phyloP scores from a whole-genome alignment of 2,797 vertebrate genomes.

The Lacerta viridis region DNA sequence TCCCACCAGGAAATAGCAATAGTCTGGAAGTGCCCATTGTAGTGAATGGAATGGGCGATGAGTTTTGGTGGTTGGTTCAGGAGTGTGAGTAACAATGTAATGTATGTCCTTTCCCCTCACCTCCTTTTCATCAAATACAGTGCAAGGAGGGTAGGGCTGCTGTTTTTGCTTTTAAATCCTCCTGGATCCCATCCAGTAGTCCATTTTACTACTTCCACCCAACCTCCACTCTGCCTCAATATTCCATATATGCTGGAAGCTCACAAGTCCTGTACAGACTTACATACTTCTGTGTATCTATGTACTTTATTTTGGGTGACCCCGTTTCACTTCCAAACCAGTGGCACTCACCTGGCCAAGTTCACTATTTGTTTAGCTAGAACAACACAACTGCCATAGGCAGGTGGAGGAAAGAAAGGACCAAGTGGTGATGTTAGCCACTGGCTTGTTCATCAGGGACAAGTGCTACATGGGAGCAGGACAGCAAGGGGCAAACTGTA shows the following conservation, averaged over 20 bases:
- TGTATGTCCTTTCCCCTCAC: neutral
- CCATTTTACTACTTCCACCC: neutral
- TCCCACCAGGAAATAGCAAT: too few species aligned
- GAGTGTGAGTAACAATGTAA: neutral
- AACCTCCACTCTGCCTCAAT: neutral
- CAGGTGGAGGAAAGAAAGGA: neutral
- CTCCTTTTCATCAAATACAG: neutral
- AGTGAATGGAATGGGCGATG: too few species aligned
- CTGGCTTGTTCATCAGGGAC: neutral
- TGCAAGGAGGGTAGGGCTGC: neutral
- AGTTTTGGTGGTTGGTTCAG: neutral
- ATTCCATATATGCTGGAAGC: neutral
- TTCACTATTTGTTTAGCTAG: neutral
- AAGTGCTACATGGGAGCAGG: neutral
- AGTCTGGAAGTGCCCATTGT: neutral
- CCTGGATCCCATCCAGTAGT: neutral
- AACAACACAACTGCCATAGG: neutral
- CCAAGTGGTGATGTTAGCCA: neutral
- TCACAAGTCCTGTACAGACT: neutral
- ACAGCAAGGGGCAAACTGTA: neutral
- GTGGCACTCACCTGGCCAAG: neutral
- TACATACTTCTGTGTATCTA: neutral
- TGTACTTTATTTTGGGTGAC: neutral
- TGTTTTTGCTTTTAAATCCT: neutral
- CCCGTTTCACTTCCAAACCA: neutral